Conservation (phyloP, 2,888 invertebrate species). For the Meliscaeva auricollis region DNA sequence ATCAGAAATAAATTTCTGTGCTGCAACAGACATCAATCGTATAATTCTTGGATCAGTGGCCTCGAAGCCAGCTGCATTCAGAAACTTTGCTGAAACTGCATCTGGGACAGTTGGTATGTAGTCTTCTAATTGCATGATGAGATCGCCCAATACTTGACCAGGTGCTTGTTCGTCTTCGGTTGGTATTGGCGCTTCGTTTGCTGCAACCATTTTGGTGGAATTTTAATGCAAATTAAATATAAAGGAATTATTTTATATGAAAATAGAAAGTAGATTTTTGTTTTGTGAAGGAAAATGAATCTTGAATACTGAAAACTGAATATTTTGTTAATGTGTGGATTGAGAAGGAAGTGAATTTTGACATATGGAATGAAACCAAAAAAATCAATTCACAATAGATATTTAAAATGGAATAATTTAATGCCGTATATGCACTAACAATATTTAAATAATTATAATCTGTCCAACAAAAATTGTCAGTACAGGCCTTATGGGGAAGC, state of each 20-base stretch:
- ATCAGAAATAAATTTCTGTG: constrained; percentile 99
- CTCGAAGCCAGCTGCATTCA: constrained; percentile 96
- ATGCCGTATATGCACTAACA: neutral
- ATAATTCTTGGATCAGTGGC: constrained; percentile 95
- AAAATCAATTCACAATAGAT: constrained; percentile 21
- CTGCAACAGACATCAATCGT: constrained; percentile 95
- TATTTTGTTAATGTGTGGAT: neutral
- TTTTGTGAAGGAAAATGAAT: neutral
- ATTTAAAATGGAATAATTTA: neutral
- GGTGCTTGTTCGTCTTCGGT: constrained; percentile 65
- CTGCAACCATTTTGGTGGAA: constrained; percentile 47
- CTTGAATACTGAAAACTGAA: neutral
- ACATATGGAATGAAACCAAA: neutral
- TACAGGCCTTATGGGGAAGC: too few relatives aligned
- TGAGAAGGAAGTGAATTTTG: neutral
- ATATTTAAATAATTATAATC: too few relatives aligned
- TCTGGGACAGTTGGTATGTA: constrained; percentile 97
- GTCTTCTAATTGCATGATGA: constrained; percentile 95
- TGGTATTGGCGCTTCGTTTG: constrained; percentile 41
- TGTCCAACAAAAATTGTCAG: too few relatives aligned
- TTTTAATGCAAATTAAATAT: constrained; percentile 3
- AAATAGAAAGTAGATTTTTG: neutral
- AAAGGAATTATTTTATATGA: neutral
- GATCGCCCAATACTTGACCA: constrained; percentile 94
- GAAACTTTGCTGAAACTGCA: constrained; percentile 92